Conservation (phyloP, 2,888 invertebrate genomes). For the Tachina fera region DNA sequence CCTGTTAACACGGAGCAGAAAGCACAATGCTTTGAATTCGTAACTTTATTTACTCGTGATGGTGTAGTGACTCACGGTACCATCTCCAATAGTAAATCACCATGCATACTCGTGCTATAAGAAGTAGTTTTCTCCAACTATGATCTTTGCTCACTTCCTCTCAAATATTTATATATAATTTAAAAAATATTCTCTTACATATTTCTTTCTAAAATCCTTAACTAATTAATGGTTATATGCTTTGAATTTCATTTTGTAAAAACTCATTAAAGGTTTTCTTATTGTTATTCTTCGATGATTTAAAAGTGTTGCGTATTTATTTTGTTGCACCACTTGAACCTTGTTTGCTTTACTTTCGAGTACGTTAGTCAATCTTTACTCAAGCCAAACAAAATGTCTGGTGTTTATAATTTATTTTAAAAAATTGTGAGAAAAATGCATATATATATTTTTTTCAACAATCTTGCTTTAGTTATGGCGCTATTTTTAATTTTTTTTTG, state of each 20-base stretch:
- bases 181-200: background rate
- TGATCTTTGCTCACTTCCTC: background rate
- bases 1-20: no score
- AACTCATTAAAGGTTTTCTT: background rate
- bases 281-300: constrained; percentile 3
- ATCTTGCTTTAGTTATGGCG: constrained; percentile 37
- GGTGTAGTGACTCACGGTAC: no score
- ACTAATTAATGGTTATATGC: constrained; percentile 66
- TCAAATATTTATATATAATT: background rate
- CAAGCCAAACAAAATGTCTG: constrained; percentile 38
- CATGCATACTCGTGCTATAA: no score
- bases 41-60: no score
- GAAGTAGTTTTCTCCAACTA: no score
- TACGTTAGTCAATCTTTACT: constrained; percentile 57
- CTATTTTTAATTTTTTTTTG: constrained; percentile 53
- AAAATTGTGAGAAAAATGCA: constrained; percentile 23
- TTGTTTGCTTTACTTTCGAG: constrained; percentile 37
- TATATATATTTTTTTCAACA: constrained; percentile 11
- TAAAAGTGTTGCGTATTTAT: constrained; percentile 7
- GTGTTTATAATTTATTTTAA: constrained; percentile 15
- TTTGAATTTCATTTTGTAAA: background rate
- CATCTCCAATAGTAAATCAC: no score
- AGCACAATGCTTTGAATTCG: no score
- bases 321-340: constrained; percentile 45
- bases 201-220: constrained; percentile 37